These are phyloP conservation scores for Platycnemis pennipes DNA, from an alignment of 2,888 invertebrate species.

Conservation along the genomic window DNA sequence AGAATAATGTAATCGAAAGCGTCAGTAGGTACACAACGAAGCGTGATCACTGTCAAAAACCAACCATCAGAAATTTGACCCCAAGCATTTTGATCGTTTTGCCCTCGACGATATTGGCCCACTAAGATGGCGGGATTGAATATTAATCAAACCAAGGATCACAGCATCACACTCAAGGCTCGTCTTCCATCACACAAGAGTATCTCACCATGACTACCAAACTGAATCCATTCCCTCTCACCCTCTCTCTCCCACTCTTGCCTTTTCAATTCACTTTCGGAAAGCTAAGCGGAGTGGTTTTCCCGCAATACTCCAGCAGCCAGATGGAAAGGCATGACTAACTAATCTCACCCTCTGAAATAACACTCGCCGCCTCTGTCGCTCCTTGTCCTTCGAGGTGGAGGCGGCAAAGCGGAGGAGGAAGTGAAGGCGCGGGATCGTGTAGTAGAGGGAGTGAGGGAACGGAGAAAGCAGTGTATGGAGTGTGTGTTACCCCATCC, in stretches of 20 bases:
- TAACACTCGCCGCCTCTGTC: background rate
- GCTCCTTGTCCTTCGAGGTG: background rate
- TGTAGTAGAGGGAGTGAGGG: background rate
- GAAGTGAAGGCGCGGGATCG: background rate
- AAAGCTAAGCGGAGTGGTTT: slow-evolving; percentile 4
- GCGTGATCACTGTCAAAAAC: background rate
- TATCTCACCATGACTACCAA: background rate
- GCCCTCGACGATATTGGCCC: background rate
- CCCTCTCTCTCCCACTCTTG: background rate
- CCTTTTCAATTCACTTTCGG: slow-evolving; percentile 29
- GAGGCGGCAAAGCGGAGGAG: background rate
- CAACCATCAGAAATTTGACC: background rate
- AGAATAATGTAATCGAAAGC: background rate
- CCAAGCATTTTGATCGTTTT: background rate
- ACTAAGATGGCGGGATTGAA: background rate
- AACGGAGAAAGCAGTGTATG: background rate
- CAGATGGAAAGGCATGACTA: slow-evolving; percentile 27
- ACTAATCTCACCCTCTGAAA: slow-evolving; percentile 33
- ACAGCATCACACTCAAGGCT: background rate
- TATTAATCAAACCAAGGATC: background rate
- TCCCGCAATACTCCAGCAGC: background rate
- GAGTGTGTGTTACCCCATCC: background rate
- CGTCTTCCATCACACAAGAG: background rate
- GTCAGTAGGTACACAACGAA: background rate
- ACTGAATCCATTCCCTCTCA: background rate